A percentile compares a stretch with the other conserved stretches of the same genome.
Evolutionary conservation across 2,888 invertebrate species (phyloP).

Genomic region (Choristoneura rosaceana): DNA sequence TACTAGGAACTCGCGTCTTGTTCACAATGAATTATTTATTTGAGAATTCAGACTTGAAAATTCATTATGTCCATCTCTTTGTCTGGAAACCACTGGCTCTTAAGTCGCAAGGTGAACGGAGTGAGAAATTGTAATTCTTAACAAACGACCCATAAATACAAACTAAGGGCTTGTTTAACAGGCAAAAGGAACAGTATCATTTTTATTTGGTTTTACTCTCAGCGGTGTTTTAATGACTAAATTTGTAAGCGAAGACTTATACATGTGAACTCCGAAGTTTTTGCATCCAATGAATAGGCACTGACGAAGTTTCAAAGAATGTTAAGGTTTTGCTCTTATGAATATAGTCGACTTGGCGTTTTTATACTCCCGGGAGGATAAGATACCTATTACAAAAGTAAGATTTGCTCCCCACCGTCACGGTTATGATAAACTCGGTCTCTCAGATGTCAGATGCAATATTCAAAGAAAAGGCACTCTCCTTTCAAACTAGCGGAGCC

Average conservation of each 20-base stretch:
- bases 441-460: conserved; percentile 74
- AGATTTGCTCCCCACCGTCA: conserved; percentile 50
- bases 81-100: conserved; percentile 59
- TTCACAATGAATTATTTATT: conserved; percentile 81
- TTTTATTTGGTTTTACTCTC: conserved; percentile 51
- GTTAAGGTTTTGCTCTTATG: conserved; percentile 31
- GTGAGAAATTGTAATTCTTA: conserved; percentile 70
- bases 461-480: conserved; percentile 71
- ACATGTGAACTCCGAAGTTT: conserved; percentile 26
- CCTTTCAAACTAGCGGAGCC: conserved; percentile 64
- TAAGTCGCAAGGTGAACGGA: conserved; percentile 58
- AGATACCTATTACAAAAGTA: conserved; percentile 57
- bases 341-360: conserved; percentile 27
- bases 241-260: conserved; percentile 50
- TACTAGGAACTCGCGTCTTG: conserved; percentile 69
- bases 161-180: conserved; percentile 60
- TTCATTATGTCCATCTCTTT: conserved; percentile 70
- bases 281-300: conserved; percentile 29
- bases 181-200: conserved; percentile 48
- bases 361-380: conserved; percentile 45
- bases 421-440: conserved; percentile 62
- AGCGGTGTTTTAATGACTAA: conserved; percentile 60
- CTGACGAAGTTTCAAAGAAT: conserved; percentile 11
- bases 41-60: conserved; percentile 70
- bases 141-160: conserved; percentile 61